These are phyloP conservation scores for Agriopis leucophaearia DNA, from an alignment of 2,888 invertebrate genomes.

Conservation along the genomic window DNA sequence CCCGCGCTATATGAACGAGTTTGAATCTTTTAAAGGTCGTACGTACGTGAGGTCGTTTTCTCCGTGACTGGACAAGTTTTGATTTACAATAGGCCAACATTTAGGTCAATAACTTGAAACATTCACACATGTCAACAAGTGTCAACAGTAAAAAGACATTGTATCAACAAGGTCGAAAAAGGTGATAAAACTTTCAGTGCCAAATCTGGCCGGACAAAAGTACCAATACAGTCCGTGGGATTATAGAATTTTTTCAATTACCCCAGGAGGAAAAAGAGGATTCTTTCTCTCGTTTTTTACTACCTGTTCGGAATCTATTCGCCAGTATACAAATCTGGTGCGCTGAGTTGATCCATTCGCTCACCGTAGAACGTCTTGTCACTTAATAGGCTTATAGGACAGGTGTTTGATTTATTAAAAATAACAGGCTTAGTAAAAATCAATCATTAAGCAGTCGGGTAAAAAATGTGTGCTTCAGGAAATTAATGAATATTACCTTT, in stretches of 20 bases:
- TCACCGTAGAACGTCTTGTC: too few relatives aligned
- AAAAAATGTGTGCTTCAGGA: background rate
- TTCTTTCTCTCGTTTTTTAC: too few relatives aligned
- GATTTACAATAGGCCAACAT: conserved; percentile 3
- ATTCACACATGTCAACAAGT: background rate
- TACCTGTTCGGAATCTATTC: too few relatives aligned
- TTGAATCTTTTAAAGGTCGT: conserved; percentile 31
- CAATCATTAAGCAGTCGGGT: too few relatives aligned
- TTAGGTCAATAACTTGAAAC: background rate
- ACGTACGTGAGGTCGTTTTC: conserved; percentile 30
- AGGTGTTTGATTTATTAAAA: too few relatives aligned
- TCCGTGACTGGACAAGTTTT: conserved; percentile 33
- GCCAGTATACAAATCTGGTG: too few relatives aligned
- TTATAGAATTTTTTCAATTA: background rate
- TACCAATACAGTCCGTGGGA: background rate
- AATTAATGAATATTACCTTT: conserved; percentile 65
- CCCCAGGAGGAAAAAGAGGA: too few relatives aligned
- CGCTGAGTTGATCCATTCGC: too few relatives aligned
- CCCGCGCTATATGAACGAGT: conserved; percentile 22
- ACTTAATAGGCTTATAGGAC: too few relatives aligned
- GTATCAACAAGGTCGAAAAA: background rate
- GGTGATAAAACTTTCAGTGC: background rate
- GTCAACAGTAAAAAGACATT: background rate
- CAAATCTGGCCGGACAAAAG: background rate
- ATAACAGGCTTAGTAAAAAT: too few relatives aligned